A percentile compares a stretch with the other conserved stretches of the same genome.
phyloP scores from a whole-genome alignment of 2,113 vertebrate species.

The Pterophyllum scalare region DNA sequence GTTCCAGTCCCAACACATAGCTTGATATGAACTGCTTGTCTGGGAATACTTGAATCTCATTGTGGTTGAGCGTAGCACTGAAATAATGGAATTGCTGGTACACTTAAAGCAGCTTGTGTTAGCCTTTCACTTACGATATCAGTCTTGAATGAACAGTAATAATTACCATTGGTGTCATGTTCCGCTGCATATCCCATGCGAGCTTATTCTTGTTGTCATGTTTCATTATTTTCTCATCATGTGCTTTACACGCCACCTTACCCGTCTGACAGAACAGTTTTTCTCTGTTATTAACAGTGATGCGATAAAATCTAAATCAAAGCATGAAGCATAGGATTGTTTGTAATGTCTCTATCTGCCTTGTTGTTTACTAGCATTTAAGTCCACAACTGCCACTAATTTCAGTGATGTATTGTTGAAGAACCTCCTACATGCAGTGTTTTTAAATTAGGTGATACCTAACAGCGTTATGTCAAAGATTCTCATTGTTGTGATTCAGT shows the following conservation, averaged over 20 bases:
- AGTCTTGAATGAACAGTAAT: slow-evolving; percentile 31
- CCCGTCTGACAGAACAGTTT: background rate
- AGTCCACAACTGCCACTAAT: slow-evolving; percentile 2
- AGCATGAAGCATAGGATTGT: background rate
- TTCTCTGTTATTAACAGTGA: slow-evolving; percentile 15
- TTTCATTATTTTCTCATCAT: slow-evolving; percentile 40
- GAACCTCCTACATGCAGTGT: background rate
- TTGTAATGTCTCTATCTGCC: slow-evolving; percentile 10
- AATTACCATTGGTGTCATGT: slow-evolving; percentile 41
- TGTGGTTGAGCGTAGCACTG: slow-evolving; percentile 1
- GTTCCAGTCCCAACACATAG: slow-evolving; percentile 18
- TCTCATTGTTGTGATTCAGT: slow-evolving; percentile 34
- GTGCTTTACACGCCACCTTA: background rate
- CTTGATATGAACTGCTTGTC: slow-evolving; percentile 37
- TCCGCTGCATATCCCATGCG: slow-evolving; percentile 10
- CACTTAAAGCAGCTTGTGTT: slow-evolving; percentile 38
- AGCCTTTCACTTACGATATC: slow-evolving; percentile 30
- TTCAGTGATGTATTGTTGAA: background rate
- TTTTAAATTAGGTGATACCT: slow-evolving; percentile 25
- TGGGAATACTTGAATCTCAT: slow-evolving; percentile 48
- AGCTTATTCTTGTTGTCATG: slow-evolving; percentile 8
- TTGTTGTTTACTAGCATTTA: background rate
- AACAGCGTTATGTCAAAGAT: background rate
- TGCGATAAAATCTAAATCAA: slow-evolving; percentile 23
- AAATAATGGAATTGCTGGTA: slow-evolving; percentile 32